Base-by-base conservation (phyloP, 2,888 invertebrate species). In the Drosophila setosimentum region DNA sequence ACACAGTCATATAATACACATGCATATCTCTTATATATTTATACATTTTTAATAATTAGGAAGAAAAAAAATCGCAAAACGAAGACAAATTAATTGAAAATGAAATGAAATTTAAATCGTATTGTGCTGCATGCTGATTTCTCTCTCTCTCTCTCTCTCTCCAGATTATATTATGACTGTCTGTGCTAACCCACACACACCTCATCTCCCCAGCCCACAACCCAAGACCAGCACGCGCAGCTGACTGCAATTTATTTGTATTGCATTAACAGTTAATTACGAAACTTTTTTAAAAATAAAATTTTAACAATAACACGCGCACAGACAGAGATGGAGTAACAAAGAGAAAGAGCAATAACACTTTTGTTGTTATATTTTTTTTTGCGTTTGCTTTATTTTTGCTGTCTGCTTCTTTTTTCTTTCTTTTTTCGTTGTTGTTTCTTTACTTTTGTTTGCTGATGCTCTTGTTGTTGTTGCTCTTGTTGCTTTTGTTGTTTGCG, bases 191-290 rank as follows among this genome's bases (percentile, higher is more conserved):
- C n/a, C 55, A 27, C 29, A 16, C 57, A 24, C 42, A 5, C 21
- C 2, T 10, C 13, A 8, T 7, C 11, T 35, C 3, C 57, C 48
- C 42, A 21, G 24, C 48, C 45, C 27, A 24, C 37, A 3, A 21
- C n/a, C 32, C 21, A 37, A 16, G 8, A 16, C 24, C n/a, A 49
- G 37, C 54, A 65, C 60, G 68, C 77, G 64, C 81, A 74, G 74
- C 70, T 81, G 81, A 78, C 68, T 78, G 69, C 62, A 68, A 63
- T 57, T 70, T 37, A 69, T 69, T 61, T 76, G 48, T 49, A 40
- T 69, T 76, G 76, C 80, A 80, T 66, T 80, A 80, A 59, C 55
- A 80, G 63, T 63, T 76, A 80, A 79, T 80, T 81, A 80, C 74
- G 74, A 80, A 80, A 80, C 78, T 78, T 71, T 64, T 71, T 48